A percentile compares a stretch with the other conserved stretches of the same genome.
phyloP scores from a whole-genome alignment of 2,113 vertebrate species.

The Artemisiospiza belli region DNA sequence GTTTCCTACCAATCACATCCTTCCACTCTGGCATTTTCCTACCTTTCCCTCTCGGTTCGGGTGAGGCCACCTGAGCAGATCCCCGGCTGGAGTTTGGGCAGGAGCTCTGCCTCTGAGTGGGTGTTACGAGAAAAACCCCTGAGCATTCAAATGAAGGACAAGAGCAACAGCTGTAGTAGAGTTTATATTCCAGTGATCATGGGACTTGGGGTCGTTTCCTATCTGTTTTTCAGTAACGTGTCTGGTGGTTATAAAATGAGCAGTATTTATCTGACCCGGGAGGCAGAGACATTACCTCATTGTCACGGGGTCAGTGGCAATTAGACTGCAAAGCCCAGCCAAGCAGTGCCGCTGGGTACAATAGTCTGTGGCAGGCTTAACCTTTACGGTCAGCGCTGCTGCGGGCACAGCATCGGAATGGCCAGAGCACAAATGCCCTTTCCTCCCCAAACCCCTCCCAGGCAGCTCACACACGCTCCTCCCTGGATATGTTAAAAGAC shows the following conservation, averaged over 20 bases:
- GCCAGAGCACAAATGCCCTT: not conserved
- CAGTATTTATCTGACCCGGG: conserved; percentile 57
- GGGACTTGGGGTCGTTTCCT: conserved; percentile 28
- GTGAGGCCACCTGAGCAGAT: not conserved
- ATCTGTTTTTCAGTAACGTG: conserved; percentile 48
- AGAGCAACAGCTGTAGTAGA: not conserved
- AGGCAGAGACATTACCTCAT: conserved; percentile 69
- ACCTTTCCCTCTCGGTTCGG: not conserved
- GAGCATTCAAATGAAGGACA: not conserved
- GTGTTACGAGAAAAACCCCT: not conserved
- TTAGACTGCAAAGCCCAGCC: conserved; percentile 44
- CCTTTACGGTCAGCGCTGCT: conserved; percentile 27
- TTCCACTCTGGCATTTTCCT: not conserved
- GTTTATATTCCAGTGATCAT: not conserved
- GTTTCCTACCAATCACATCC: not conserved
- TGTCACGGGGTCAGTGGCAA: conserved; percentile 59
- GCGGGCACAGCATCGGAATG: not conserved
- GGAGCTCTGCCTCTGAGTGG: not conserved
- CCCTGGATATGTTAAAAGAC: accelerated
- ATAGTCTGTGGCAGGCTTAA: conserved; percentile 25
- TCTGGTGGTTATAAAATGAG: conserved; percentile 52
- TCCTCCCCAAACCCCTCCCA: not conserved
- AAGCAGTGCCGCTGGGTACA: conserved; percentile 34
- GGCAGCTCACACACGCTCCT: not conserved
- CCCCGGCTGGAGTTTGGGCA: accelerated